Evolutionary conservation across 2,113 vertebrate genomes (phyloP).

Genomic region (Microtus montanus): DNA sequence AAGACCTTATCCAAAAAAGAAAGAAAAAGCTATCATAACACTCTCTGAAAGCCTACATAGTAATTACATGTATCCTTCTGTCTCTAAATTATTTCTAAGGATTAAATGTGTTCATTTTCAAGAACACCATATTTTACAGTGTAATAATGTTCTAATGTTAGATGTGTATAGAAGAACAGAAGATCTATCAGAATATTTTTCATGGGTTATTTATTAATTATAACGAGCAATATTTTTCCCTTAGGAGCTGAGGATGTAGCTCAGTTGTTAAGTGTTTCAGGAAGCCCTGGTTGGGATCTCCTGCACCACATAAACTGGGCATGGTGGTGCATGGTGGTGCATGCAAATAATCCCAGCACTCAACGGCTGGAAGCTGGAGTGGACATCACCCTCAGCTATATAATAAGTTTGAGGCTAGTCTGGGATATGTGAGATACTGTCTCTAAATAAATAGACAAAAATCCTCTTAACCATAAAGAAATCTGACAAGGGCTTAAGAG

Average conservation of each 20-base stretch:
- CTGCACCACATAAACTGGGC: background rate
- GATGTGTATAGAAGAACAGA: slow-evolving; percentile 29
- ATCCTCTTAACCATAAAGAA: background rate
- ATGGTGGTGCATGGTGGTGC: background rate
- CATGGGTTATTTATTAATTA: slow-evolving; percentile 19
- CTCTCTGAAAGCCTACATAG: slow-evolving; percentile 89
- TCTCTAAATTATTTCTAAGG: slow-evolving; percentile 68
- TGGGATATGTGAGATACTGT: background rate
- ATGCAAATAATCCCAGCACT: background rate
- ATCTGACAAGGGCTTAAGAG: background rate
- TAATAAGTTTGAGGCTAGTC: background rate
- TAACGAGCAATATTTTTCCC: background rate
- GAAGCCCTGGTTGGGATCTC: background rate
- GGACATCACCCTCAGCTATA: background rate
- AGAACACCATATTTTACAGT: slow-evolving; percentile 64
- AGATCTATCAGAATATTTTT: slow-evolving; percentile 18
- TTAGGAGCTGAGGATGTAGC: background rate
- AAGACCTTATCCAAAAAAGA: background rate
- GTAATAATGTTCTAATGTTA: slow-evolving; percentile 64
- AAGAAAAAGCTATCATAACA: slow-evolving; percentile 44
- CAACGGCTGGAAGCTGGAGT: background rate
- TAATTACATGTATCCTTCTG: slow-evolving; percentile 84
- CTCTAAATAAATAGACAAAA: background rate
- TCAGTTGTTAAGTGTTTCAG: background rate
- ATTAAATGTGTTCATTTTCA: slow-evolving; percentile 75